Conservation (phyloP, 2,888 invertebrate species). For the Pristionchus entomophagus region DNA sequence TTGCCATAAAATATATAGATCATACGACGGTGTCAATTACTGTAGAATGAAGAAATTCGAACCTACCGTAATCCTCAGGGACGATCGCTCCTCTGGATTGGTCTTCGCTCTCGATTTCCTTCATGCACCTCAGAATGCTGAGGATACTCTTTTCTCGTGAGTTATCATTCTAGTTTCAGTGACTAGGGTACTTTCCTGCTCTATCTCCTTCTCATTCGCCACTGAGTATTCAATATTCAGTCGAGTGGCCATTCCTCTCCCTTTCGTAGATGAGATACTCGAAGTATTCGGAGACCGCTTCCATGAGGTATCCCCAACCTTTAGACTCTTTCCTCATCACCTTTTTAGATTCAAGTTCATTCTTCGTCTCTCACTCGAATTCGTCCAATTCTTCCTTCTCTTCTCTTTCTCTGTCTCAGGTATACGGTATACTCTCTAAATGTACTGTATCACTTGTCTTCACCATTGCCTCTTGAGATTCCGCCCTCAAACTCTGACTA, state of each 20-base stretch:
- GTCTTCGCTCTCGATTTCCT: slow-evolving; percentile 45
- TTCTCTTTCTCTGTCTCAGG: slow-evolving; percentile 44
- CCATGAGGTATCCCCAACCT: slow-evolving; percentile 23
- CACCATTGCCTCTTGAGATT: background rate
- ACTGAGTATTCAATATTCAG: slow-evolving; percentile 23
- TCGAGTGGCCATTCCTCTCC: slow-evolving; percentile 37
- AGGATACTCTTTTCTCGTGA: slow-evolving; percentile 41
- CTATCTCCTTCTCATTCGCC: background rate
- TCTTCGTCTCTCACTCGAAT: slow-evolving; percentile 27
- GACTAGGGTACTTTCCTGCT: too few species aligned
- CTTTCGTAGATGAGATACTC: slow-evolving; percentile 45
- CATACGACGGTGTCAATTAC: too few species aligned
- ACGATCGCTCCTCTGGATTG: slow-evolving; percentile 41
- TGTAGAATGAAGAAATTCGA: too few species aligned
- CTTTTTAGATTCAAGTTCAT: slow-evolving; percentile 39
- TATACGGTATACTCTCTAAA: background rate
- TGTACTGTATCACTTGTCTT: background rate
- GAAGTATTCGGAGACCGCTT: slow-evolving; percentile 47
- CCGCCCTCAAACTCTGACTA: slow-evolving; percentile 28
- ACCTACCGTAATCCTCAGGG: slow-evolving; percentile 42
- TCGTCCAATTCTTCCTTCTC: slow-evolving; percentile 37
- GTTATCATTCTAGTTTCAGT: background rate
- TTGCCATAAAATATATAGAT: background rate
- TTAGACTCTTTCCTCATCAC: background rate
- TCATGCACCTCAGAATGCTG: slow-evolving; percentile 43